A percentile compares a stretch with the other conserved stretches of the same genome.
These are phyloP conservation scores for Oreochromis spilurus DNA, from an alignment of 2,113 vertebrate species.

Conservation along the genomic window DNA sequence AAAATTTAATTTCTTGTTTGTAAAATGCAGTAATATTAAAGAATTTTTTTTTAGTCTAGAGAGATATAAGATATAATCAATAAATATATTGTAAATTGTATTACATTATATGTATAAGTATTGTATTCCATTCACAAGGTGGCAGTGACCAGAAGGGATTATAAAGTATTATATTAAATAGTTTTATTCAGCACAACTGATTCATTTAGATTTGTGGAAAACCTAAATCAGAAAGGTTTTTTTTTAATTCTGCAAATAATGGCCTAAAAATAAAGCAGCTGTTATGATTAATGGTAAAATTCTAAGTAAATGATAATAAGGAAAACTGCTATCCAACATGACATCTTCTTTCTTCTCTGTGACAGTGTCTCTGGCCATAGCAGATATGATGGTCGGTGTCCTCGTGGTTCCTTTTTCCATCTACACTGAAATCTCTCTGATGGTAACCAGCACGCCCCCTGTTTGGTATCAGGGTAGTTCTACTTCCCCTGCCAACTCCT, in stretches of 20 bases:
- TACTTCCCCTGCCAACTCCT: neutral
- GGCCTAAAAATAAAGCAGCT: neutral
- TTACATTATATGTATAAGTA: neutral
- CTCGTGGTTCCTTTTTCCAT: constrained; percentile 79
- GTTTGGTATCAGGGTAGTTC: constrained; percentile 61
- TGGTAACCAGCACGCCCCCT: constrained; percentile 62
- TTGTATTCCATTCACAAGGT: neutral
- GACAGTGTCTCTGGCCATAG: constrained; percentile 77
- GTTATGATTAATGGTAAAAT: neutral
- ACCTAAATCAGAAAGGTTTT: neutral
- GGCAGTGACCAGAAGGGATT: neutral
- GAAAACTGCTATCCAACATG: neutral
- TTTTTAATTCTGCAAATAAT: neutral
- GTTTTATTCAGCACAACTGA: neutral
- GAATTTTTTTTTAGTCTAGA: neutral
- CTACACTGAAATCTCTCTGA: constrained; percentile 76
- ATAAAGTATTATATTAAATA: neutral
- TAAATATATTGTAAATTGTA: neutral
- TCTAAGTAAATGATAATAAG: neutral
- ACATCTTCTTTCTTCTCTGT: constrained; percentile 1
- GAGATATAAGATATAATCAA: neutral
- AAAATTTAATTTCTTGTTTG: neutral
- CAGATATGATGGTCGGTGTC: constrained; percentile 79
- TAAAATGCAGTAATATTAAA: neutral
- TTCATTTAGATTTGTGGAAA: neutral